Evolutionary conservation across 2,888 invertebrate species (phyloP), one percentile per base, ranked within the genome.

Genomic region (Polyommatus icarus): DNA sequence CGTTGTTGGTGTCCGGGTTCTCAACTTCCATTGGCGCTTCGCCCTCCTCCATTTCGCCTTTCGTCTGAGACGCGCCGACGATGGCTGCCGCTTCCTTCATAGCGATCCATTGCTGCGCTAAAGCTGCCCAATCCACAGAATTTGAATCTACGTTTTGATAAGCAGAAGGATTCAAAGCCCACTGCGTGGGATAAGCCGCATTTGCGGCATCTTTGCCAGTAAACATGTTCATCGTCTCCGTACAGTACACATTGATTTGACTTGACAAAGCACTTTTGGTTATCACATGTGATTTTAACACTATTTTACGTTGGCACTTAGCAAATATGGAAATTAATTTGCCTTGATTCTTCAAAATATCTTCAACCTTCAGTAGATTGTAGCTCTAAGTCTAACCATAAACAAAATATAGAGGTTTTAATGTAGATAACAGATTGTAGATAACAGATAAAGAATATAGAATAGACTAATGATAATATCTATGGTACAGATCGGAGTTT

Each of bases 61-160:
- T 91, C 12, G 96, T 95, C 61, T 95, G 95, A 29, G 95, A 95
- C 8, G 95, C 94, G 71, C 95, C 91, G 59, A 95, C 94, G 59
- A 95, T 94, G 59, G 94, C 94, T 71, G 94, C 91, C 10, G 96
- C 96, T 86, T 97, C 97, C 87, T 98, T 98, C 98, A 98, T 98
- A 88, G 97, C 97, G 83, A 99, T 99, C 99, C 99, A 99, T 95
- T 99, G 99, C 87, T 99, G 98, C 40, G 99, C 99, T 85, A 99
- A 94, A 50, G 98, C 97, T 15, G 99, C 99, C 99, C 99, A 99
- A 90, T 99, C 99, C 79, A 99, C 99, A 91, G 97, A 96, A 87
- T 97, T 98, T 85, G 96, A 96, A 83, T 97, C 96, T 89, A 97
- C 95, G 90, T 97, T 97, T 92, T 97, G 97, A 90, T 97, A 98